Evolutionary conservation across 2,888 invertebrate genomes (phyloP), one percentile per base, ranked within the genome.

Genomic region (Drosophila kuntzei): DNA sequence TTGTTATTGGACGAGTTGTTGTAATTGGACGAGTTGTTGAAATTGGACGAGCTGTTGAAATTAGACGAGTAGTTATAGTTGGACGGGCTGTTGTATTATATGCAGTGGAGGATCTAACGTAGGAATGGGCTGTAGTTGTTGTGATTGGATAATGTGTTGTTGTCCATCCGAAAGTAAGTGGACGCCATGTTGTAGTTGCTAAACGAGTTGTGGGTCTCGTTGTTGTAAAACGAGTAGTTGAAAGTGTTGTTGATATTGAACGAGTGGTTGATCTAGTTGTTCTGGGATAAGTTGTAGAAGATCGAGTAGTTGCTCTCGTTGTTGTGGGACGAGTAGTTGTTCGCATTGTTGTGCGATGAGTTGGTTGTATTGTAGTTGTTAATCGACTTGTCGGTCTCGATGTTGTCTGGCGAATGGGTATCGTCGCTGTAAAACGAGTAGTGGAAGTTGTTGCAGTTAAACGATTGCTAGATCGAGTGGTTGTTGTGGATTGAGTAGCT

Each of bases 251-350:
- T 37, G 32, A 4, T 4, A 66, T 61, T 6, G 58, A 2, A 22
- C 49, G 57, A 27, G 57, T 47, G 36, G 76, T 60, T 5, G 20
- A 18, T 8, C 37, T 72, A 1, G 55, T 64, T 29, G 64, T 58
- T n/a, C 53, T 22, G n/a, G 32, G 44, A 5, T 29, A 51, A 22
- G 49, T 14, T 43, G 22, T 60, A 61, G 58, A 49, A 37, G 54
- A 16, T 1, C 36, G 47, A 12, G 39, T 25, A 34, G 20, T 41
- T 46, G 46, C 14, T 20, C 14, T 43, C 7, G 14, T 18, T 22
- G 53, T 37, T 37, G 53, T 32, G 4, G 12, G 22, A 22, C 14
- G 25, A 25, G 18, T 32, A 4, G 20, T 37, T 34, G 18, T 7
- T 22, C 39, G 37, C 7, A 53, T 18, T 49, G 37, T 60, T 58